Evolutionary conservation across 2,888 invertebrate genomes (phyloP).

Genomic region (Phyto melanocephala): DNA sequence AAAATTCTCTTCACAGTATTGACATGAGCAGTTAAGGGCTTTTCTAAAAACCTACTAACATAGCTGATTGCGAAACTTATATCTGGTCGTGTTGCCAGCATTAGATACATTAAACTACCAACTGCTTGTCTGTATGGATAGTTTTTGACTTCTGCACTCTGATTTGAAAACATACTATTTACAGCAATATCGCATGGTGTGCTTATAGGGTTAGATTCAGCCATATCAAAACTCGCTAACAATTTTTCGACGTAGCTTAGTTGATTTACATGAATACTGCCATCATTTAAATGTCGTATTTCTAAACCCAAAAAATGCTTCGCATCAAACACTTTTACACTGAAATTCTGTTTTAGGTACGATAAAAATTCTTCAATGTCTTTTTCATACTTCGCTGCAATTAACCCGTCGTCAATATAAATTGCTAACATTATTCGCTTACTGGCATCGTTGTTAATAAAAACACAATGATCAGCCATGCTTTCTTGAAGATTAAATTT

Average conservation of each 20-base stretch:
- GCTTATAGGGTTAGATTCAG: constrained; percentile 12
- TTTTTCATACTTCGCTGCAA: constrained; percentile 48
- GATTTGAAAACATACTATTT: constrained; percentile 22
- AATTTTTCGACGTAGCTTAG: constrained; percentile 13
- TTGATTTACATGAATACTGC: constrained; percentile 30
- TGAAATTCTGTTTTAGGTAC: constrained; percentile 41
- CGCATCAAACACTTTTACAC: constrained; percentile 43
- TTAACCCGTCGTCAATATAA: constrained; percentile 65
- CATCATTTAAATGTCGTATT: constrained; percentile 26
- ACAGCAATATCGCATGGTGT: constrained; percentile 20
- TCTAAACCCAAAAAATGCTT: constrained; percentile 33
- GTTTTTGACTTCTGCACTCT: constrained; percentile 22
- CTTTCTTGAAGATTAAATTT: constrained; percentile 64
- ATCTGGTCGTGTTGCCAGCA: constrained; percentile 35
- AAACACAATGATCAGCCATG: constrained; percentile 69
- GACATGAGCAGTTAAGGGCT: constrained; percentile 30
- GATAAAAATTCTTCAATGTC: constrained; percentile 21
- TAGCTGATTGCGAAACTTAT: constrained; percentile 32
- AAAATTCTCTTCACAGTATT: constrained; percentile 33
- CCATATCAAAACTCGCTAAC: constrained; percentile 12
- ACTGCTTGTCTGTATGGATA: constrained; percentile 29
- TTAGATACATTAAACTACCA: constrained; percentile 41
- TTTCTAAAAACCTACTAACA: constrained; percentile 37
- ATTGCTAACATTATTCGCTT: constrained; percentile 64
- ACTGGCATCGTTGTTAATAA: constrained; percentile 40